These are phyloP conservation scores for Boulengeromyrus knoepffleri DNA, from an alignment of 2,113 vertebrate species.

Conservation along the genomic window DNA sequence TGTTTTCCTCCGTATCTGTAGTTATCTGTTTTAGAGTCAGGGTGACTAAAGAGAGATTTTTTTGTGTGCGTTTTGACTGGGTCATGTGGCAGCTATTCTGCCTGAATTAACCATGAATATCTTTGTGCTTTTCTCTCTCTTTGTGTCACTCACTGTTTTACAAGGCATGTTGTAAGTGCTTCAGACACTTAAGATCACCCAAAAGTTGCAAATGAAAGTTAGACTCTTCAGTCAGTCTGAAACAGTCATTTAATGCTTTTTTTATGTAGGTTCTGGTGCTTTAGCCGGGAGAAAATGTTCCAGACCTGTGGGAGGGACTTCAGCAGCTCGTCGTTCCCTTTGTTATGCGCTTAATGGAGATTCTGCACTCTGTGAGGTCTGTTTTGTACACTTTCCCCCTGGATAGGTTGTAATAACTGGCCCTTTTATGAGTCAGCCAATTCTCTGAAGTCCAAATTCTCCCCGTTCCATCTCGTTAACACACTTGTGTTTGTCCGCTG, in stretches of 20 bases:
- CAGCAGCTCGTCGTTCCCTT: too few species aligned
- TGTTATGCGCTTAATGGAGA: background rate
- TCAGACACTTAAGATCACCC: background rate
- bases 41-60: background rate
- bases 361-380: background rate
- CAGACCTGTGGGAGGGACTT: background rate
- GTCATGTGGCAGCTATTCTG: background rate
- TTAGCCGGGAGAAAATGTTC: background rate
- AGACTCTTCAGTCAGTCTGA: background rate
- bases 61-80: background rate
- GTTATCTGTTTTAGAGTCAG: background rate
- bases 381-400: background rate
- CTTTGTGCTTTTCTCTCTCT: background rate
- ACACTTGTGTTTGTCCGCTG: slow-evolving; percentile 8
- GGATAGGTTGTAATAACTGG: background rate
- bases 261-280: background rate
- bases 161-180: background rate
- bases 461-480: background rate
- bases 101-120: background rate
- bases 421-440: background rate
- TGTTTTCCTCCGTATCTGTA: background rate
- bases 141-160: background rate
- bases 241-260: background rate
- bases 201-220: background rate
- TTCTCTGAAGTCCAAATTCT: background rate